These are phyloP conservation scores for Pantherophis alleghaniensis DNA, from an alignment of 2,797 vertebrate species.

Conservation along the genomic window DNA sequence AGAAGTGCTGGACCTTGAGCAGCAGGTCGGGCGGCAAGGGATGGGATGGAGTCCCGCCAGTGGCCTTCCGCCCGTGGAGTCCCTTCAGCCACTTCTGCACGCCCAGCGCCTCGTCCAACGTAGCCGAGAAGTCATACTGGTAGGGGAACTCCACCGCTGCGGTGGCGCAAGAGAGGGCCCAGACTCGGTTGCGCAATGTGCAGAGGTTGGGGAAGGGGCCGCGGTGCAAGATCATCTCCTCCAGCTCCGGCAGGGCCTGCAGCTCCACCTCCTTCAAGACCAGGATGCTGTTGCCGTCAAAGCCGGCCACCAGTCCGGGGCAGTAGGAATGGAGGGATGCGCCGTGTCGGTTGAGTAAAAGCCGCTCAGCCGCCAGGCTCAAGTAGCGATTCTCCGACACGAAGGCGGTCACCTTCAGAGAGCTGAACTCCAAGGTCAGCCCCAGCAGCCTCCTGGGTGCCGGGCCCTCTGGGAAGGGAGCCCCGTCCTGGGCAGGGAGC, in stretches of 20 bases:
- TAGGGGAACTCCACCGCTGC: slow-evolving; percentile 90
- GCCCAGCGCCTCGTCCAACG: slow-evolving; percentile 86
- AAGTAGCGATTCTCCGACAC: slow-evolving; percentile 85
- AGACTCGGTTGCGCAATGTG: slow-evolving; percentile 82
- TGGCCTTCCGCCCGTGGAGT: slow-evolving; percentile 70
- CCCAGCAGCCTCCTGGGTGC: slow-evolving; percentile 65
- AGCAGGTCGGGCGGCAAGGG: slow-evolving; percentile 86
- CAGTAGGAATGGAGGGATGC: slow-evolving; percentile 76
- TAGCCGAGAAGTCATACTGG: slow-evolving; percentile 93
- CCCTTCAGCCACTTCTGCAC: slow-evolving; percentile 97
- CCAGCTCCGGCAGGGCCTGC: slow-evolving; percentile 78
- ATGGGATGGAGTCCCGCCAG: not conserved
- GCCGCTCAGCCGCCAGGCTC: slow-evolving; percentile 77
- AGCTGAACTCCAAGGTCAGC: slow-evolving; percentile 80
- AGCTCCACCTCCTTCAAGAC: slow-evolving; percentile 82
- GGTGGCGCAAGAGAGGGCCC: slow-evolving; percentile 84
- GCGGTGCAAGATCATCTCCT: slow-evolving; percentile 84
- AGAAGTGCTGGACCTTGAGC: slow-evolving; percentile 88
- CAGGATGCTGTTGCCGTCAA: slow-evolving; percentile 91
- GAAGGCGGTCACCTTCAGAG: slow-evolving; percentile 78
- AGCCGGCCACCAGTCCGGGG: slow-evolving; percentile 82
- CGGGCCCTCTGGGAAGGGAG: slow-evolving; percentile 35
- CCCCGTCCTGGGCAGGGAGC: not conserved
- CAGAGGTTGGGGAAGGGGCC: slow-evolving; percentile 79
- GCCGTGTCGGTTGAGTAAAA: slow-evolving; percentile 74